Evolutionary conservation across 2,888 invertebrate genomes (phyloP), one percentile per base, ranked within the genome.

Genomic region (Drosophila eohydei): DNA sequence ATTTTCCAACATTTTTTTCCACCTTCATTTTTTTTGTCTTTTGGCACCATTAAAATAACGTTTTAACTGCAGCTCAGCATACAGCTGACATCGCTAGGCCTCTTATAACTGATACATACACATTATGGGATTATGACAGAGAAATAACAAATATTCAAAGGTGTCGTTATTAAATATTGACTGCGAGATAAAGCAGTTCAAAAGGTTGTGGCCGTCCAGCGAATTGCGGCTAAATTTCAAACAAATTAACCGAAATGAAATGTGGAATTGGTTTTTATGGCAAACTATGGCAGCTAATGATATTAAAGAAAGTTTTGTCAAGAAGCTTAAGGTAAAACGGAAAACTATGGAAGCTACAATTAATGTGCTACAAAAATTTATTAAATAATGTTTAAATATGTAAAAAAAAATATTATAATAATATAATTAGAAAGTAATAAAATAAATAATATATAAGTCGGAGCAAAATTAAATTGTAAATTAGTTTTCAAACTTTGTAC

Each of bases 1-100:
- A 76, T 80, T 67, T 72, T 26, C 21, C 32, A 54, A 28, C 21
- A 11, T 34, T 30, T 43, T 56, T 43, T 30, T 30, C 26, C 28
- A 55, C 41, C 63, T 81, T 57, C 68, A 55, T 56, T 28, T 57
- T 55, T 21, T 21, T 21, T 21, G 21, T 21, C 21, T 21, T 21
- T 51, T 46, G 21, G 6, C 14, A 44, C 44, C 51, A 59, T 82
- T 71, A 66, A 81, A 88, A 72, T 54, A 52, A 57, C 11, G 55
- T 78, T 78, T 81, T 70, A 89, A 89, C 67, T 72, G 71, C 62
- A 71, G 84, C 84, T 89, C 70, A 86, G 54, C 66, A 12, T 26
- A 50, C 65, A 44, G 56, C 56, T 71, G 67, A 83, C 66, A 87
- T 48, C 28, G 59, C 14, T 71, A 70, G 81, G 57, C 78, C 71